Evolutionary conservation across 2,113 vertebrate genomes (phyloP), one percentile per base, ranked within the genome.

Genomic region (Lanius ludovicianus): DNA sequence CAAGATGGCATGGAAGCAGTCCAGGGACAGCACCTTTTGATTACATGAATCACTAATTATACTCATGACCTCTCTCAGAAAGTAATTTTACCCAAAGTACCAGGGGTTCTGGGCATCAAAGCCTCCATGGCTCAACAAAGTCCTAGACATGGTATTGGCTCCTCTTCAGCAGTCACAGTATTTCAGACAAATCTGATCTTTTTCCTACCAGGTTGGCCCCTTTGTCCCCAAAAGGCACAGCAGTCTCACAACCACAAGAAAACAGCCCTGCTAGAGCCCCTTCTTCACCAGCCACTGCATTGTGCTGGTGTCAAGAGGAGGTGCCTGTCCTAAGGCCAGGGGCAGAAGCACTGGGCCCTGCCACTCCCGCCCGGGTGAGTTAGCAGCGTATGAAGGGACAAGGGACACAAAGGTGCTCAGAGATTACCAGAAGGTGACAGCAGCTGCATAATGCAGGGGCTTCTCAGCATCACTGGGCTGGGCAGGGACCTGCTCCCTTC

Each of bases 321-420:
- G 14, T 39, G 47, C 11, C 4, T 5, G 12, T 8, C 21, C 87
- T 35, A 42, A 1, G 17, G 57, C 31, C 35, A 70, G 0, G 31
- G 19, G 11, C 31, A 53, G 31, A 56, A 85, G 23, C 5, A 4
- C 28, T 7, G 2, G 2, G 44, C 12, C 47, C 42, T 15, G 39
- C 21, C 10, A 6, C 52, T 67, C 15, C 41, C 0, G 0, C 19
- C 30, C 9, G 1, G 0, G 2, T 1, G 68, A 77, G 33, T 19
- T 16, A 70, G 35, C 35, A 47, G 64, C 1, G 2, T 4, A 4
- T 0, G 1, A 47, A 79, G n/a, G 30, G 16, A 56, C 31, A 50
- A 57, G 0, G 2, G 33, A 52, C 42, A 39, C 37, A 33, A 52
- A 68, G 53, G 49, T 47, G 24, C 41, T 76, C 76, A 60, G 57